These are phyloP conservation scores for Myathropa florea DNA, from an alignment of 2,888 invertebrate species.

Conservation along the genomic window DNA sequence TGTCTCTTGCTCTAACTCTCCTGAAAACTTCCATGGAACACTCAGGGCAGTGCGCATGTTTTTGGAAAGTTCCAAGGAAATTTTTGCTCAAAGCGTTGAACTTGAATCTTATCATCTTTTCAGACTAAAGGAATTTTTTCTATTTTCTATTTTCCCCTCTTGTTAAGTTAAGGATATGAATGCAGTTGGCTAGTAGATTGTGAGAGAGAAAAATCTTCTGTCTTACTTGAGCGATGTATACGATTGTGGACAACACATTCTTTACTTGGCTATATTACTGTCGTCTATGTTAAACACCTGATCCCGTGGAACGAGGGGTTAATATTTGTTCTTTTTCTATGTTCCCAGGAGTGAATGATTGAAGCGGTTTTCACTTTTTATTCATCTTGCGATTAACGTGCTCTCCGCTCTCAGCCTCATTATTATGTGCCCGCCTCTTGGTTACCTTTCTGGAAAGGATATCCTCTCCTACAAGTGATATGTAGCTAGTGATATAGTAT, in stretches of 20 bases:
- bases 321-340: background rate
- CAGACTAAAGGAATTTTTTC: conserved; percentile 19
- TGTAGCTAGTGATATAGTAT: conserved; percentile 18
- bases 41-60: conserved; percentile 21
- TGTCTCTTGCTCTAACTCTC: background rate
- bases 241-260: background rate
- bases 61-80: conserved; percentile 41
- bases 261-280: background rate
- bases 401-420: conserved; percentile 3
- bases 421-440: conserved; percentile 9
- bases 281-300: conserved; percentile 27
- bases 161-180: background rate
- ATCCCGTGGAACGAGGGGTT: background rate
- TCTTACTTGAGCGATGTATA: too few species aligned
- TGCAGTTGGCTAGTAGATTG: background rate
- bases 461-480: conserved; percentile 28
- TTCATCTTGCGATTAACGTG: conserved; percentile 23
- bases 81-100: conserved; percentile 37
- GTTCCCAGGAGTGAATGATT: conserved; percentile 15
- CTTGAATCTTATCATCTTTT: conserved; percentile 32
- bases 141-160: conserved; percentile 7
- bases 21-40: conserved; percentile 11
- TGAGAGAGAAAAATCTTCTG: background rate
- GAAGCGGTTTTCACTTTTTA: conserved; percentile 41
- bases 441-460: conserved; percentile 50